phyloP scores from a whole-genome alignment of 2,888 invertebrate genomes.

The Drosophila heteroneura region DNA sequence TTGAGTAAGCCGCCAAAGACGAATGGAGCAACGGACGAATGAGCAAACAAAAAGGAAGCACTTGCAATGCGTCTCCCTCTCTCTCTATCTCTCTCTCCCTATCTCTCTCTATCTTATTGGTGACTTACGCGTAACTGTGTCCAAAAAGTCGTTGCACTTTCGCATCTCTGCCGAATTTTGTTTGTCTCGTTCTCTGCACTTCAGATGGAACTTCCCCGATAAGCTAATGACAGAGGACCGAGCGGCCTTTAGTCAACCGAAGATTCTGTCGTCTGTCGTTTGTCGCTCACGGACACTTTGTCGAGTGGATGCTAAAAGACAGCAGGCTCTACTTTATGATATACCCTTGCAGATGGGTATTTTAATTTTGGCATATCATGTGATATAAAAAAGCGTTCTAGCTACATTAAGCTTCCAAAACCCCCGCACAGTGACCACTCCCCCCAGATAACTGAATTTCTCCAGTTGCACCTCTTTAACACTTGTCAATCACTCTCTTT shows the following conservation, averaged over 20 bases:
- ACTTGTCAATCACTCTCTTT: neutral
- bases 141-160: conserved; percentile 74
- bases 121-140: conserved; percentile 25
- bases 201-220: conserved; percentile 64
- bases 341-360: neutral
- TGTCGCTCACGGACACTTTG: conserved; percentile 48
- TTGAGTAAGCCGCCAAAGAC: conserved; percentile 68
- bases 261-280: conserved; percentile 50
- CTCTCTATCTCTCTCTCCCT: neutral
- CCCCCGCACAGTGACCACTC: neutral
- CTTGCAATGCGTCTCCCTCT: conserved; percentile 4
- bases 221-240: conserved; percentile 65
- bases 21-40: conserved; percentile 61
- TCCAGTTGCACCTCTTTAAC: neutral
- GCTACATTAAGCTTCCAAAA: rapidly evolving
- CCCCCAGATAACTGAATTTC: no score
- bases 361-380: neutral
- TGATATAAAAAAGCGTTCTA: neutral
- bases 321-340: conserved; percentile 2
- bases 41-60: conserved; percentile 72
- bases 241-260: conserved; percentile 66
- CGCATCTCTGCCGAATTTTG: conserved; percentile 53
- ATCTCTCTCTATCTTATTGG: neutral
- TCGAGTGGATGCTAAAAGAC: conserved; percentile 69
- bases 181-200: conserved; percentile 39